Evolutionary conservation across 2,888 invertebrate species (phyloP).

Genomic region (Leptarthrus brevirostris): DNA sequence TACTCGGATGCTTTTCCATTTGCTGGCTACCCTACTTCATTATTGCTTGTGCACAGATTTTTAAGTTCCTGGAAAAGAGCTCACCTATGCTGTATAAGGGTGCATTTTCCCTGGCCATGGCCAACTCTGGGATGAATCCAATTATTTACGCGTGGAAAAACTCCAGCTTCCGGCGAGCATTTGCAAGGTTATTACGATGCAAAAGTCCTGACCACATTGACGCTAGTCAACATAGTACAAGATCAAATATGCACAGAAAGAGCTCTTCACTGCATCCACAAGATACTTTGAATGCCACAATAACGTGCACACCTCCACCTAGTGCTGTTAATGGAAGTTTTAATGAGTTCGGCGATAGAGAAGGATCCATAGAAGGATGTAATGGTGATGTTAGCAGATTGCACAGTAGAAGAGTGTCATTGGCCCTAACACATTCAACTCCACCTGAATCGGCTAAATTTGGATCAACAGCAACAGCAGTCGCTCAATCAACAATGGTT

Average conservation of each 20-base stretch:
- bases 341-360: constrained; percentile 35
- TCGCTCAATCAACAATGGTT: constrained; percentile 1
- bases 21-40: constrained; percentile 86
- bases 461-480: constrained; percentile 21
- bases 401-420: constrained; percentile 34
- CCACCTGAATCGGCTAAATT: constrained; percentile 9
- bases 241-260: constrained; percentile 55
- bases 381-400: constrained; percentile 12
- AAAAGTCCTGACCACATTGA: constrained; percentile 72
- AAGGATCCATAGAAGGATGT: constrained; percentile 25
- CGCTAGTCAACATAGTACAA: constrained; percentile 55
- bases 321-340: constrained; percentile 52
- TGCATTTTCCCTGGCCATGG: constrained; percentile 79
- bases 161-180: constrained; percentile 79
- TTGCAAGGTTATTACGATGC: constrained; percentile 75
- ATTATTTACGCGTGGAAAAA: constrained; percentile 89
- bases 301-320: constrained; percentile 47
- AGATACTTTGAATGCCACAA: constrained; percentile 50
- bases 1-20: constrained; percentile 82
- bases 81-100: constrained; percentile 73
- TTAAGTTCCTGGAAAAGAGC: constrained; percentile 69
- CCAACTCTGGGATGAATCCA: constrained; percentile 84
- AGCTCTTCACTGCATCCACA: constrained; percentile 55
- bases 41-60: constrained; percentile 74
- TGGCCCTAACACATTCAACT: constrained; percentile 33